These are phyloP conservation scores for Siniperca scherzeri DNA, from an alignment of 2,797 vertebrate species.

Conservation along the genomic window DNA sequence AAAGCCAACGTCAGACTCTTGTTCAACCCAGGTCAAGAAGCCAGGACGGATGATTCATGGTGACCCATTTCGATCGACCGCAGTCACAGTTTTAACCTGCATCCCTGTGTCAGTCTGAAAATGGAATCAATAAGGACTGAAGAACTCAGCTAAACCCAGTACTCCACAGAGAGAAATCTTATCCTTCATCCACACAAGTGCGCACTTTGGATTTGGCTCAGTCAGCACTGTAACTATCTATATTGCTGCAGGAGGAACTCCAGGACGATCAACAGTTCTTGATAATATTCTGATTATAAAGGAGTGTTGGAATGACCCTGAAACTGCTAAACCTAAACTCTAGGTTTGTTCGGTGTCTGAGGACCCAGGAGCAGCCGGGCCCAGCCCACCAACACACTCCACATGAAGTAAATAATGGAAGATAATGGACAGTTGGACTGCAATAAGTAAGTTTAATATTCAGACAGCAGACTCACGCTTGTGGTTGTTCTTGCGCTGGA, in stretches of 20 bases:
- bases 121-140: constrained; percentile 19
- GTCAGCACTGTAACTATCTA: constrained; percentile 43
- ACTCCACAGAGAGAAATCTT: constrained; percentile 44
- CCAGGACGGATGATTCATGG: neutral
- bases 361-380: neutral
- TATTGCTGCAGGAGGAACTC: constrained; percentile 46
- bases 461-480: constrained; percentile 87
- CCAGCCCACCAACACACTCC: neutral
- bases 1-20: neutral
- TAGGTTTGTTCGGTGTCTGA: constrained; percentile 11
- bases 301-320: constrained; percentile 34
- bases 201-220: constrained; percentile 36
- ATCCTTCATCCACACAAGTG: constrained; percentile 42
- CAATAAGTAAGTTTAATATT: constrained; percentile 19
- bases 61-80: constrained; percentile 1
- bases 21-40: constrained; percentile 8
- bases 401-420: constrained; percentile 25
- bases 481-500: constrained; percentile 97
- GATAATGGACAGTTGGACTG: constrained; percentile 20
- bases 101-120: constrained; percentile 36
- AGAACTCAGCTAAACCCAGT: constrained; percentile 41
- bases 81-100: constrained; percentile 32
- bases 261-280: constrained; percentile 45
- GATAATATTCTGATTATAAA: constrained; percentile 39
- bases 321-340: constrained; percentile 16